Base-by-base conservation (phyloP, 2,888 invertebrate species). In the Nymphalis urticae region DNA sequence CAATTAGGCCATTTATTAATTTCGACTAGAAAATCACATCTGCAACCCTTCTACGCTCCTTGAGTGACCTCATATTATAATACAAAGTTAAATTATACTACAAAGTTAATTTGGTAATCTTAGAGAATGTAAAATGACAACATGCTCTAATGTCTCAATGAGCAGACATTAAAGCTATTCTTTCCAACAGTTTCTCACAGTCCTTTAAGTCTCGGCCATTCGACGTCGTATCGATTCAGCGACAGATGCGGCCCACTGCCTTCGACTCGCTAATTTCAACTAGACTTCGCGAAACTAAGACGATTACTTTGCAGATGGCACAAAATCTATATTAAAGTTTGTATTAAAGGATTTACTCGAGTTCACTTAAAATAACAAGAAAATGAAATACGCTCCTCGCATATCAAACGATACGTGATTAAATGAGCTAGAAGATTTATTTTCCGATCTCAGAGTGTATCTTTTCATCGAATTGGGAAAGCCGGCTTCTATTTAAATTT, bases 181-280 rank as follows among this genome's bases (percentile, higher is more conserved):
- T 62, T 67, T 64, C 27, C 13, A 64, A 64, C 70, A 66, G 60
- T 66, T 70, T 65, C 72, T 56, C 61, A 50, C 69, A 72, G 72
- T 75, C 71, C 72, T 69, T 73, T 67, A 66, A 72, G 73, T 64
- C 59, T 64, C 42, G 64, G 62, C 71, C 70, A 64, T 70, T 75
- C 67, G 72, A 71, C 70, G 61, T 67, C 64, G 70, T 73, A 75
- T 74, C 73, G 71, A 73, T 75, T 72, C 73, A 66, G 70, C 73
- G 75, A 73, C 77, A 77, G 77, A 77, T 77, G 77, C 71, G 74
- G 66, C 75, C 75, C 77, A 75, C 75, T 71, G 73, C 75, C 76
- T 75, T 74, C 75, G 65, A 73, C 73, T 77, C 73, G 75, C 77
- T 77, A 77, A 77, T 77, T 77, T 76, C 75, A 73, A 72, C 73